Evolutionary conservation across 2,888 invertebrate genomes (phyloP), one percentile per base, ranked within the genome.

Genomic region (Cheiracanthium punctorium): DNA sequence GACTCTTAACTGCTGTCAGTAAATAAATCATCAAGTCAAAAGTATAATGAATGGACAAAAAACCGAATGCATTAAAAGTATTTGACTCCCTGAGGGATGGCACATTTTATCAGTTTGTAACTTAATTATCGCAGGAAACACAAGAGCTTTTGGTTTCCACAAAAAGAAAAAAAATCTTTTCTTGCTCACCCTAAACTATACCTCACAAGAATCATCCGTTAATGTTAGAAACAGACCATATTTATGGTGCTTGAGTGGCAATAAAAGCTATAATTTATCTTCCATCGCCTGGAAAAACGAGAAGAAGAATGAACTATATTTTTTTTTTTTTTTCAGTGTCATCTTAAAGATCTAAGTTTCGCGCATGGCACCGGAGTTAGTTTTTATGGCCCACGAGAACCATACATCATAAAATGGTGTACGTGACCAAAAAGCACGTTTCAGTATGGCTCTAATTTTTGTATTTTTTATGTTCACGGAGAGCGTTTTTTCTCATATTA

Each of bases 201-300:
- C 14, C 5, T 17, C 12, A 12, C 48, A 48, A 48, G 48, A 74
- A 65, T 43, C 33, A 65, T 33, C 58, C 41, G 58, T 79, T 73
- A 76, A 77, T 84, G 76, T 84, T 72, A 73, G 79, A 73, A 72
- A 72, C 72, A 67, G 30, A 43, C 73, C 28, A 41, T 67, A 77
- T 84, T 84, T 84, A 84, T 84, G 72, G 79, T 77, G 52, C 84
- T 64, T 43, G 82, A 72, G 79, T 79, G 84, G 84, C 69, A 79
- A 84, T 84, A 84, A 84, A 79, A 84, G 84, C 84, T 84, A 79
- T 84, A 84, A 84, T 84, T 84, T 79, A 84, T 84, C 84, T 73
- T 84, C 84, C 77, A 73, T 84, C 73, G 79, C 20, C 73, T 30
- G 43, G 24, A 82, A 73, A 79, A 79, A 73, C 67, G 72, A 64